Evolutionary conservation across 2,113 vertebrate species (phyloP), one percentile per base, ranked within the genome.

Genomic region (Tretioscincus oriximinensis): DNA sequence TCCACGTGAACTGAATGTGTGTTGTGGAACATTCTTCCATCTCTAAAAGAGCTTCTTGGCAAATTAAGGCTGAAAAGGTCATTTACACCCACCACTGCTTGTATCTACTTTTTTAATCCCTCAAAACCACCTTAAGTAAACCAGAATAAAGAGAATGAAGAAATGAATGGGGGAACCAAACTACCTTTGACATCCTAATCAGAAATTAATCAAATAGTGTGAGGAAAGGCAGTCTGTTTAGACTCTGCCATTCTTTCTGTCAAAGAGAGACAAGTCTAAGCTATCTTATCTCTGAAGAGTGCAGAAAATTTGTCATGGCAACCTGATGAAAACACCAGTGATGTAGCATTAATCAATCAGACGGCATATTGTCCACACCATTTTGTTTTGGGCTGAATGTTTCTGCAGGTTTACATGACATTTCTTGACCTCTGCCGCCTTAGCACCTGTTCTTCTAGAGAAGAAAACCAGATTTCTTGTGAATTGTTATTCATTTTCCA

Each of bases 311-410:
- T 84, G 54, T 79, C 72, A 84, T 75, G 77, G 65, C 71, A 70
- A 54, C 51, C 69, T 78, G 31, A 67, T 75, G 84, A 78, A 78
- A 82, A 74, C 58, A 45, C 41, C 81, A 66, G 73, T 61, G 72
- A 81, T 64, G 28, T 71, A 45, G 51, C 77, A 79, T 78, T 79
- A 72, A 77, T 71, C 68, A 66, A 58, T 76, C 78, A 60, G n/a
- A 47, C 61, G 80, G 47, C 41, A 84, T 77, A 51, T 81, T 86
- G 68, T 2, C 41, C 78, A 67, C 26, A 58, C 49, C 72, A 81
- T 76, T 82, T 82, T 82, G 80, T 76, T 82, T 76, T 82, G 60
- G 76, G 16, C 58, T 76, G 80, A 82, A 82, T 69, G 54, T 76
- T 76, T 68, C 54, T 82, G 80, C 65, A 69, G 65, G 80, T 76